A percentile compares a stretch with the other conserved stretches of the same genome.
Conservation (phyloP, 2,888 invertebrate genomes). For the Trachelus troglodyta region DNA sequence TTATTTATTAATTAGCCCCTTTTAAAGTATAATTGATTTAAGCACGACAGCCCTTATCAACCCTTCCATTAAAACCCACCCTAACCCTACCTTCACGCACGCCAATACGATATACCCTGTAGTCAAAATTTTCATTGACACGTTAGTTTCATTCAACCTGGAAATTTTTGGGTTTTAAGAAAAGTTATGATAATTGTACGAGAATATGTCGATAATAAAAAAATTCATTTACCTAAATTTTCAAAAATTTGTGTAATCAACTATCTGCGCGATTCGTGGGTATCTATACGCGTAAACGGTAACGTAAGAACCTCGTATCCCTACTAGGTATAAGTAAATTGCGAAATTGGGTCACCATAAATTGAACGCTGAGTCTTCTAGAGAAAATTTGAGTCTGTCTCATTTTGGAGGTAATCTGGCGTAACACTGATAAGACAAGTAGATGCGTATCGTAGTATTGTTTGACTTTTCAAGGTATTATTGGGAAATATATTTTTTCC, state of each 20-base stretch:
- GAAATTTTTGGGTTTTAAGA: too few relatives aligned
- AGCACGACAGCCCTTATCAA: background rate
- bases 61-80: background rate
- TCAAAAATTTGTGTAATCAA: background rate
- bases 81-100: conserved; percentile 7
- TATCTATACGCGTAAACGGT: conserved; percentile 4
- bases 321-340: conserved; percentile 37
- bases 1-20: background rate
- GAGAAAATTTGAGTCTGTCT: background rate
- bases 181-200: too few relatives aligned
- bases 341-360: conserved; percentile 62
- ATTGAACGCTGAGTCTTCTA: conserved; percentile 43
- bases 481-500: background rate
- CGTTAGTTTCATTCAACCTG: too few relatives aligned
- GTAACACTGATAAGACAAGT: background rate
- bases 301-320: conserved; percentile 21
- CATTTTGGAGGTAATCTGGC: background rate
- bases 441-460: background rate
- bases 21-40: background rate
- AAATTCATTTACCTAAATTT: background rate
- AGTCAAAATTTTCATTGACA: background rate
- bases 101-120: background rate
- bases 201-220: background rate
- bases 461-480: background rate
- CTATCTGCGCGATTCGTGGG: background rate